Base-by-base conservation (phyloP, 2,113 vertebrate genomes). In the Sialia sialis region DNA sequence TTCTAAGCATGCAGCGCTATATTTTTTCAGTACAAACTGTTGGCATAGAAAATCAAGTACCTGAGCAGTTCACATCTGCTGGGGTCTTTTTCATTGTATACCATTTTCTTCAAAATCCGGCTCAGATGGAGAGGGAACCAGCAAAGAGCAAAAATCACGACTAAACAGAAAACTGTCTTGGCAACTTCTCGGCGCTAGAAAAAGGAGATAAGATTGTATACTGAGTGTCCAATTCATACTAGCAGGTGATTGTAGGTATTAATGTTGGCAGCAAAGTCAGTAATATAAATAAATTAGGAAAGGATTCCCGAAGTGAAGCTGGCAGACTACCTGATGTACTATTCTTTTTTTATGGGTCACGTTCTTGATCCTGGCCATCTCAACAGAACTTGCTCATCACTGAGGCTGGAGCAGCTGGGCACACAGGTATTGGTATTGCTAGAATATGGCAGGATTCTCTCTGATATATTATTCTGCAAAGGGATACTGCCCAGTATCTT, bases 101-200 rank as follows among this genome's bases (percentile, higher is more conserved):
- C 90, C 32, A 96, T 98, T 97, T 98, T 98, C 98, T 99, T 99
- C 84, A 99, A 96, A 94, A 99, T 98, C 87, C 99, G 98, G 91
- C 99, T 99, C 83, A 99, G 97, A 89, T 99, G 99, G 77, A 99
- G 98, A 54, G 99, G 99, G 93, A 99, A 99, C 99, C 99, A 99
- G 97, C 99, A 99, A 32, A 99, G 98, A 70, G 99, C 99, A 95
- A 99, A 99, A 95, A 99, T 99, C 54, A 99, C 98, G 8, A 99
- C 99, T 48, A 99, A 97, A 90, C 99, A 99, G 98, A 99, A 99
- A 77, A 99, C 99, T 0, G 99, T 99, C 97, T 99, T 99, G 74
- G 99, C 99, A 92, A 99, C 99, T 96, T 99, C 99, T 94, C 99
- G 98, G 23, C 99, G 98, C 99, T 99, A 96, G 66, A 96, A 74